Conservation (phyloP, 2,888 invertebrate genomes). For the Drosophila falleni region DNA sequence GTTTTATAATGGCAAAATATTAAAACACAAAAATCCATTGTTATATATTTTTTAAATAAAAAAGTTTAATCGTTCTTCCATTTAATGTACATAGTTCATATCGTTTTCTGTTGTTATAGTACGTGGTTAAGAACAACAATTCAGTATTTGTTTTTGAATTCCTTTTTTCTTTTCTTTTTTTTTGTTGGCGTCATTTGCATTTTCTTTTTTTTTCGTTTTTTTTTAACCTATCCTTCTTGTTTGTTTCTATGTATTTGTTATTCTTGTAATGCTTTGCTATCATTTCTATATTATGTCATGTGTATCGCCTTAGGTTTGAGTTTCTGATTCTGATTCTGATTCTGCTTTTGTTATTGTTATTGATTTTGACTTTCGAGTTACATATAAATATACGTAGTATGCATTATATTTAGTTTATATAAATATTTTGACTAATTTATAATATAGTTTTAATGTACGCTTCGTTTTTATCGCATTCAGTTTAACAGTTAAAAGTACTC, state of each 20-base stretch:
- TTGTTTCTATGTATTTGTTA: constrained; percentile 30
- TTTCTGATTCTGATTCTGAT: neutral
- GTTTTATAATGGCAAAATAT: constrained; percentile 18
- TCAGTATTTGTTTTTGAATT: constrained; percentile 31
- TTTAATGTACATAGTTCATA: constrained; percentile 53
- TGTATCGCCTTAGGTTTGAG: constrained; percentile 30
- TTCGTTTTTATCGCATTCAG: constrained; percentile 14
- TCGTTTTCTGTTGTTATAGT: constrained; percentile 19
- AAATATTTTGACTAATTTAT: constrained; percentile 50
- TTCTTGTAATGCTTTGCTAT: constrained; percentile 55
- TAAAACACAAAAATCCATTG: constrained; percentile 30
- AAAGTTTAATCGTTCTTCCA: constrained; percentile 66
- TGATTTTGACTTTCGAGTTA: constrained; percentile 46
- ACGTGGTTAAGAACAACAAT: constrained; percentile 44
- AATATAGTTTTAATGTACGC: constrained; percentile 37
- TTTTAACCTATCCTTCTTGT: constrained; percentile 14
- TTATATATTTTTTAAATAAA: constrained; percentile 57
- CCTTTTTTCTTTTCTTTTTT: constrained; percentile 1
- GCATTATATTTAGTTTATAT: constrained; percentile 20
- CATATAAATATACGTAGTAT: constrained; percentile 26
- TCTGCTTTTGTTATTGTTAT: constrained; percentile 30
- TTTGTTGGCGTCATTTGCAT: constrained; percentile 43
- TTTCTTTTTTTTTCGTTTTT: constrained; percentile 24
- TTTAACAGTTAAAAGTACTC: constrained; percentile 67
- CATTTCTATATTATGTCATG: constrained; percentile 48